A percentile compares a stretch with the other conserved stretches of the same genome.
Evolutionary conservation across 2,113 vertebrate species (phyloP).

Genomic region (Gorsachius goisagi): DNA sequence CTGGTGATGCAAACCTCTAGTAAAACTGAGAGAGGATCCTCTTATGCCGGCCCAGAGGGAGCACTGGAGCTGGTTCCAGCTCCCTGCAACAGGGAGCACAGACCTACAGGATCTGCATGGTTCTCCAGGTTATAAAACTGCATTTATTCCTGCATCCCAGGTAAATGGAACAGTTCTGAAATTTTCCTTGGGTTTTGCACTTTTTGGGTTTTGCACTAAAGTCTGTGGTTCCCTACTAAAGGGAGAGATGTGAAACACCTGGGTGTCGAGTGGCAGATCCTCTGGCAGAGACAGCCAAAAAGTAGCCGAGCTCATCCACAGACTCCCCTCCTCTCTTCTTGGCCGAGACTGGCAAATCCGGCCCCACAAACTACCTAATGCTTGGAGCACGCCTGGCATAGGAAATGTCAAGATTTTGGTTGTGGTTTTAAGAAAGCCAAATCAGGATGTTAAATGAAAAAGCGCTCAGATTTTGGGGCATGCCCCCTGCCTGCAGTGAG

Average conservation of each 20-base stretch:
- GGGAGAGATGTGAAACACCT: neutral
- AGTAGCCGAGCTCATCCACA: neutral
- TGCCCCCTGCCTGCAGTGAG: neutral
- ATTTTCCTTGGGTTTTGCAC: neutral
- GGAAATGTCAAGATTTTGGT: neutral
- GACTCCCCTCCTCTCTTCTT: neutral
- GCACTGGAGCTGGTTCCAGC: neutral
- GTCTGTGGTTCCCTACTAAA: neutral
- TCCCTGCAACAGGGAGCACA: accelerated
- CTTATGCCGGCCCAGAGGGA: neutral
- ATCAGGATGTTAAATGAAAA: neutral
- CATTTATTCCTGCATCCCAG: neutral
- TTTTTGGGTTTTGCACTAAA: neutral
- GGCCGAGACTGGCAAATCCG: neutral
- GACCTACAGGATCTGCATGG: neutral
- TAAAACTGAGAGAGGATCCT: neutral
- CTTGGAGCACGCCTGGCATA: neutral
- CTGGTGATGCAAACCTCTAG: accelerated
- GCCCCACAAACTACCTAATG: neutral
- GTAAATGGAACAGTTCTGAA: neutral
- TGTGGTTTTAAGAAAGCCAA: neutral
- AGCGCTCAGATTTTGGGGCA: neutral
- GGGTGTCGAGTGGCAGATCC: neutral
- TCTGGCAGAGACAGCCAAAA: accelerated
- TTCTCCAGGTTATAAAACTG: neutral